Conservation (phyloP, 2,113 vertebrate genomes). For the Varanus komodoensis region DNA sequence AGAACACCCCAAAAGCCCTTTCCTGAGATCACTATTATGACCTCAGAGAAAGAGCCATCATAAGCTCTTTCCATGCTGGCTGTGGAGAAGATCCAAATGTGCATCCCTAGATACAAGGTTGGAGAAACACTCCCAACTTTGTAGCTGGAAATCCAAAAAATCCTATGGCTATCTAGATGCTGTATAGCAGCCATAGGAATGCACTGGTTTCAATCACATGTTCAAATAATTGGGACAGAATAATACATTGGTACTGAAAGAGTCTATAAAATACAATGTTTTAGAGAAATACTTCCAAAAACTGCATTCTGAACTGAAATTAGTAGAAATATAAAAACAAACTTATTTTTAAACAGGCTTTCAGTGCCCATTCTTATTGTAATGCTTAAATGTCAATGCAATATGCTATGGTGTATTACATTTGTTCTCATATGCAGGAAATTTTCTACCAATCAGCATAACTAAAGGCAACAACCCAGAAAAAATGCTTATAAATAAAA, state of each 20-base stretch:
- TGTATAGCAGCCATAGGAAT: no score
- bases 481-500: background rate
- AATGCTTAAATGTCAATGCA: background rate
- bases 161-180: no score
- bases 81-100: no score
- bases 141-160: no score
- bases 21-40: no score
- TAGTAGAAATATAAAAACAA: background rate
- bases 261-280: background rate
- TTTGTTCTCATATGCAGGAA: background rate
- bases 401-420: background rate
- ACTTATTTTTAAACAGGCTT: background rate
- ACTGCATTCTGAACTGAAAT: background rate
- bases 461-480: background rate
- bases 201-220: background rate
- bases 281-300: background rate
- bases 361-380: background rate
- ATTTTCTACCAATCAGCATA: background rate
- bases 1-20: no score
- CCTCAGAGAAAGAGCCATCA: no score
- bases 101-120: no score
- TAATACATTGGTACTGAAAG: background rate
- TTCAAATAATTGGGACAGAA: background rate
- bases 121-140: no score
- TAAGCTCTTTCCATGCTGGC: no score